Conservation (phyloP, 2,797 vertebrate species). For the Hirundo rustica region DNA sequence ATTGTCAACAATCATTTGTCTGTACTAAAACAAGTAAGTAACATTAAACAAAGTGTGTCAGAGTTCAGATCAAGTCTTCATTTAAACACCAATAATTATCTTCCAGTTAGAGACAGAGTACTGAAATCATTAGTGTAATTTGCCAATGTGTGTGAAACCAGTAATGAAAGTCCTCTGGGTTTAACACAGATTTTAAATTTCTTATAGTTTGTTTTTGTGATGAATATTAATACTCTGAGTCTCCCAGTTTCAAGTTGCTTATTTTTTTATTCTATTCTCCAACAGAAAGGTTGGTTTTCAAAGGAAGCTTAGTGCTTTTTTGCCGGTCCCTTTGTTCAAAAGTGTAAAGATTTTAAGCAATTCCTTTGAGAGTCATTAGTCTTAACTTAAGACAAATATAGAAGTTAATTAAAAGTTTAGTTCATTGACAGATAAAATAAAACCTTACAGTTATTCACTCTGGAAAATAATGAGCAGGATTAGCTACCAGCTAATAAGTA, state of each 20-base stretch:
- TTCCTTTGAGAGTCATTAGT: conserved; percentile 50
- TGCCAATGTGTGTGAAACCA: background rate
- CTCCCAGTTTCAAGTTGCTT: background rate
- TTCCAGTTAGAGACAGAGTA: background rate
- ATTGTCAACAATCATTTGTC: background rate
- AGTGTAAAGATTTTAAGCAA: conserved; percentile 42
- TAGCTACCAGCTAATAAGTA: conserved; percentile 24
- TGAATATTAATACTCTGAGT: conserved; percentile 7
- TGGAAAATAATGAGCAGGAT: conserved; percentile 48
- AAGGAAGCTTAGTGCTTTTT: conserved; percentile 8
- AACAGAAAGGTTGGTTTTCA: conserved; percentile 21
- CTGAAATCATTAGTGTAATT: conserved; percentile 30
- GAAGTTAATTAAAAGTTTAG: conserved; percentile 67
- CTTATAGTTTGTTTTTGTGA: background rate
- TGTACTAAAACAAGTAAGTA: background rate
- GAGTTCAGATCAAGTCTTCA: background rate
- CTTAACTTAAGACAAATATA: conserved; percentile 40
- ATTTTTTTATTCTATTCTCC: background rate
- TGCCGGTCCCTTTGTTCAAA: conserved; percentile 4
- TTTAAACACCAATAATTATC: background rate
- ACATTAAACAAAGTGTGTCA: background rate
- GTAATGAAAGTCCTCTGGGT: background rate
- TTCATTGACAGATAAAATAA: conserved; percentile 53
- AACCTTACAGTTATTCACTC: conserved; percentile 25
- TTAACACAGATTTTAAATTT: background rate